These are phyloP conservation scores for Leistus spinibarbis DNA, from an alignment of 2,888 invertebrate species.

Conservation along the genomic window DNA sequence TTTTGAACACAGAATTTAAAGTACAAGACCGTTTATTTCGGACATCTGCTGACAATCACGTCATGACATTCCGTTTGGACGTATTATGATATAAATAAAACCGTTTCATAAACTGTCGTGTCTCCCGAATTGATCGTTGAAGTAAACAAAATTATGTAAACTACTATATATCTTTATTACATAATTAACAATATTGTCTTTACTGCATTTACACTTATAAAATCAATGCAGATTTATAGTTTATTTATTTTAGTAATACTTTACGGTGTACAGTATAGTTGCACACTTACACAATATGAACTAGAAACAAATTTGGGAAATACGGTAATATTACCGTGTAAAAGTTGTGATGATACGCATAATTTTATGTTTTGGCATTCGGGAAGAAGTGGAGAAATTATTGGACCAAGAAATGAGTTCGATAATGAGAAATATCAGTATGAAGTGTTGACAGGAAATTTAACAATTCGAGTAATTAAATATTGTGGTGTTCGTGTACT, in stretches of 20 bases:
- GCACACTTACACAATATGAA: background rate
- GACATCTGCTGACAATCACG: constrained; percentile 5
- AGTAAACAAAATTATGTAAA: background rate
- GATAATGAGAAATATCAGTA: constrained; percentile 70
- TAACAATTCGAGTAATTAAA: constrained; percentile 64
- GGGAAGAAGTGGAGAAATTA: constrained; percentile 59
- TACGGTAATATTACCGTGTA: constrained; percentile 65
- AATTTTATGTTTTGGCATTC: constrained; percentile 73
- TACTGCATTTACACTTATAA: background rate
- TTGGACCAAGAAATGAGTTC: constrained; percentile 67
- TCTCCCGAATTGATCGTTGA: constrained; percentile 11
- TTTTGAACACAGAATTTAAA: background rate
- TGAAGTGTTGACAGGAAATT: constrained; percentile 69
- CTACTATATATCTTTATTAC: background rate
- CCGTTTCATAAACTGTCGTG: constrained; percentile 18
- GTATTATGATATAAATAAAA: constrained; percentile 31
- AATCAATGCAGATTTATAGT: background rate
- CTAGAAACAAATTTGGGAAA: constrained; percentile 64
- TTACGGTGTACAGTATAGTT: background rate
- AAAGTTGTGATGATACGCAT: constrained; percentile 68
- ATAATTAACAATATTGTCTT: background rate
- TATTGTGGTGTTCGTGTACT: constrained; percentile 46
- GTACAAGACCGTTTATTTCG: background rate
- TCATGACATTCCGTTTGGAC: constrained; percentile 23
- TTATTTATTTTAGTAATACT: background rate